A percentile compares a stretch with the other conserved stretches of the same genome.
phyloP scores from a whole-genome alignment of 1,140 invertebrate genomes.

The Bilobella aurantiaca region DNA sequence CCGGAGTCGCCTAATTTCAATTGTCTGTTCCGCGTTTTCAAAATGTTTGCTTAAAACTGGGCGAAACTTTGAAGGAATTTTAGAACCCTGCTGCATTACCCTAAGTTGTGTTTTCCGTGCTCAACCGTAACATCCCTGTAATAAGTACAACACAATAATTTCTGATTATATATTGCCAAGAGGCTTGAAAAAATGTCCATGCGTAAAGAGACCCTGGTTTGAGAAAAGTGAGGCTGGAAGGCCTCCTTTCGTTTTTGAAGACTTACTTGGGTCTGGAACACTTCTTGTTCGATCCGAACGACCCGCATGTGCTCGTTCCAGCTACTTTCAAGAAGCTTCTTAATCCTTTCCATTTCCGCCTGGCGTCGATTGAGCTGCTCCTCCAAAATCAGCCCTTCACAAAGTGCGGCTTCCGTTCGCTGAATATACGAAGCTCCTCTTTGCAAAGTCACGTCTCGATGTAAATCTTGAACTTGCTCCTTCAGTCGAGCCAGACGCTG shows the following conservation, averaged over 20 bases:
- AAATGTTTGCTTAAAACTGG: too few relatives aligned
- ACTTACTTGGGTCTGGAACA: slow-evolving; percentile 51
- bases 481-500: slow-evolving; percentile 52
- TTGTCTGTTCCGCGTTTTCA: too few relatives aligned
- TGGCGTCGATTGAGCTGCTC: slow-evolving; percentile 54
- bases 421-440: slow-evolving; percentile 25
- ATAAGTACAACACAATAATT: too few relatives aligned
- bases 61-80: too few relatives aligned
- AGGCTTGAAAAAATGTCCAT: too few relatives aligned
- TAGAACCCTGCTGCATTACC: too few relatives aligned
- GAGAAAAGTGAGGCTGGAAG: not conserved
- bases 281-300: slow-evolving; percentile 57
- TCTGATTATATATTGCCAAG: too few relatives aligned
- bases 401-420: slow-evolving; percentile 30
- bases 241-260: not conserved
- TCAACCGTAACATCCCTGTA: too few relatives aligned
- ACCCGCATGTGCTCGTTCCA: slow-evolving; percentile 61
- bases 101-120: too few relatives aligned
- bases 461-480: slow-evolving; percentile 53
- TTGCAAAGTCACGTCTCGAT: slow-evolving; percentile 45
- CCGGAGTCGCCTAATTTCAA: too few relatives aligned
- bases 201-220: too few relatives aligned
- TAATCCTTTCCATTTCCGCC: slow-evolving; percentile 52
- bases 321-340: slow-evolving; percentile 36
- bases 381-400: slow-evolving; percentile 52